These are phyloP conservation scores for Toxonevra muliebris DNA, from an alignment of 2,888 invertebrate genomes.

Conservation along the genomic window DNA sequence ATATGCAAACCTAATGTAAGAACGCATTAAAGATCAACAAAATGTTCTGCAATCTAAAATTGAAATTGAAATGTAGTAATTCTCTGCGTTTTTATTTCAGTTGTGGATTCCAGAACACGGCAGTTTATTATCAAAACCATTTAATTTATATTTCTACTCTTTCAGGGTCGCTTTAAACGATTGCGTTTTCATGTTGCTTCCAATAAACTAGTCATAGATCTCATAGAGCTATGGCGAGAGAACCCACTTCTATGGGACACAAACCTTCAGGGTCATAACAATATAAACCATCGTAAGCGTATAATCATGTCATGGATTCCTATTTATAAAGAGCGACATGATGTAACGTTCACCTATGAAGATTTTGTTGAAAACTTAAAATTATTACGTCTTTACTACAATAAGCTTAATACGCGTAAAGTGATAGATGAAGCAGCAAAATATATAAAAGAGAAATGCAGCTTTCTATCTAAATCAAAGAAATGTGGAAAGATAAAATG, in stretches of 20 bases:
- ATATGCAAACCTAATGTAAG: too few relatives aligned
- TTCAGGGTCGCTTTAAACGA: conserved; percentile 18
- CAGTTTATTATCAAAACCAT: background rate
- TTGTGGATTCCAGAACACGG: too few relatives aligned
- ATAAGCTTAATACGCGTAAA: conserved; percentile 18
- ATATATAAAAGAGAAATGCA: conserved; percentile 44
- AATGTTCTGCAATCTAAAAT: conserved; percentile 5
- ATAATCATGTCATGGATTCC: conserved; percentile 27
- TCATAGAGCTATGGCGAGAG: conserved; percentile 26
- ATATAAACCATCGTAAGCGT: conserved; percentile 24
- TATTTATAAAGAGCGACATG: conserved; percentile 20
- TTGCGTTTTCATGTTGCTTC: conserved; percentile 13
- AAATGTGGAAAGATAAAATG: conserved; percentile 44
- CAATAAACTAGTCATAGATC: conserved; percentile 28
- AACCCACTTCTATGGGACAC: conserved; percentile 30
- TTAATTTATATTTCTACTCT: background rate
- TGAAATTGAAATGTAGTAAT: conserved; percentile 7
- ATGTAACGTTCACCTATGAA: conserved; percentile 21
- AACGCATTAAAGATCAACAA: background rate
- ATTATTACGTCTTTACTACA: conserved; percentile 28
- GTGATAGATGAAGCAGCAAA: conserved; percentile 33
- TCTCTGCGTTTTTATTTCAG: too few relatives aligned
- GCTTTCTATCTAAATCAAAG: conserved; percentile 47
- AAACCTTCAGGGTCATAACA: conserved; percentile 21
- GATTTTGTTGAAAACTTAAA: conserved; percentile 27